phyloP scores from a whole-genome alignment of 2,888 invertebrate genomes.

The Ormia ochracea region DNA sequence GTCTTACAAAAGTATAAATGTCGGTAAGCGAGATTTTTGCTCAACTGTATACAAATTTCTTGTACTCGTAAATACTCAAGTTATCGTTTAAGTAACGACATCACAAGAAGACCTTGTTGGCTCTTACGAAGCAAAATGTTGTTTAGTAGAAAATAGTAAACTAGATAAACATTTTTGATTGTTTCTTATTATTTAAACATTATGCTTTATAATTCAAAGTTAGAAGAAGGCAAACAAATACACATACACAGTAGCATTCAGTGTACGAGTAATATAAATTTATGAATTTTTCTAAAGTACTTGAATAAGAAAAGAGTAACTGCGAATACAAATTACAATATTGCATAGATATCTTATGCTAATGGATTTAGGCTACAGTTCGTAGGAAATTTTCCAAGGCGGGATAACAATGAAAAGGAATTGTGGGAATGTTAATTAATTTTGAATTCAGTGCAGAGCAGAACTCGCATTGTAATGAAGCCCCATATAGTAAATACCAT shows the following conservation, averaged over 20 bases:
- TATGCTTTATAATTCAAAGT: slow-evolving; percentile 13
- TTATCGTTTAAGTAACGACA: neutral
- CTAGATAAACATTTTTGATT: neutral
- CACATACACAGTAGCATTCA: neutral
- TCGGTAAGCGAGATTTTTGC: too few species aligned
- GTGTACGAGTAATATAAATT: neutral
- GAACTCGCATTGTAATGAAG: slow-evolving; percentile 19
- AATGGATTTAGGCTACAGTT: too few species aligned
- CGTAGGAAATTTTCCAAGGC: too few species aligned
- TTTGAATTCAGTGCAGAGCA: too few species aligned
- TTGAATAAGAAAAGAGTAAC: neutral
- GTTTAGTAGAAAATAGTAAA: neutral
- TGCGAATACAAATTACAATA: slow-evolving; percentile 1
- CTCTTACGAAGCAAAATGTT: neutral
- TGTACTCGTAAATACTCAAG: too few species aligned
- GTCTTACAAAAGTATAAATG: too few species aligned
- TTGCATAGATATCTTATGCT: too few species aligned
- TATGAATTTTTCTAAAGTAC: neutral
- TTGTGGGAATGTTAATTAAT: too few species aligned
- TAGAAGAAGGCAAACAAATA: neutral
- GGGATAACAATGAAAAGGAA: too few species aligned
- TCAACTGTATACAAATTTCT: too few species aligned
- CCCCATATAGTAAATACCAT: slow-evolving; percentile 2
- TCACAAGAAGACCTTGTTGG: neutral
- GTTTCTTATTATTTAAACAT: neutral